phyloP scores from a whole-genome alignment of 2,113 vertebrate species.

The Mus spicilegus region DNA sequence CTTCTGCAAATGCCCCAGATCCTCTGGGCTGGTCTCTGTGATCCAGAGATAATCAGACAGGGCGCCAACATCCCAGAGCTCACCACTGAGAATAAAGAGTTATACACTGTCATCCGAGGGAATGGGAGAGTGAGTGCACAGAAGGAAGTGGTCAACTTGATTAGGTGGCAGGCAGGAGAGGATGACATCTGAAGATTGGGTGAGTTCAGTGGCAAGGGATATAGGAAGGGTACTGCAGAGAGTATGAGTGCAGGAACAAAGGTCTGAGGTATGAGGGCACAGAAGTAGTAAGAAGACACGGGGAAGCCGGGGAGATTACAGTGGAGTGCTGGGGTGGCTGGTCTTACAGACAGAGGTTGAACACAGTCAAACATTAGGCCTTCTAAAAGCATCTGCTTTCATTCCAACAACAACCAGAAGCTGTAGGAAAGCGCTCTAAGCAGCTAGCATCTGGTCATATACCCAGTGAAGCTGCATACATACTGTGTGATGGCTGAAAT shows the following conservation, averaged over 20 bases:
- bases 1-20: neutral
- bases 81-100: neutral
- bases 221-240: neutral
- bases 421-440: neutral
- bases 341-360: neutral
- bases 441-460: neutral
- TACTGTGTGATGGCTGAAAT: neutral
- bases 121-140: neutral
- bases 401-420: neutral
- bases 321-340: neutral
- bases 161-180: neutral
- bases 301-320: neutral
- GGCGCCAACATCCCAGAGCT: neutral
- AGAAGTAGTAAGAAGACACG: neutral
- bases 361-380: neutral
- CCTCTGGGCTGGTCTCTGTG: neutral
- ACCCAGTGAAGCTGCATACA: neutral
- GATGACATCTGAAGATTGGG: neutral
- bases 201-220: neutral
- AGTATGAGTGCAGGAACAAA: neutral
- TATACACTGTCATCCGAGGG: neutral
- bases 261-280: neutral
- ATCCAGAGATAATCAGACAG: neutral
- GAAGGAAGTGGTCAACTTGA: slow-evolving; percentile 24
- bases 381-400: neutral